Evolutionary conservation across 1,140 invertebrate genomes (phyloP).

Genomic region (Agrypnia vestita): DNA sequence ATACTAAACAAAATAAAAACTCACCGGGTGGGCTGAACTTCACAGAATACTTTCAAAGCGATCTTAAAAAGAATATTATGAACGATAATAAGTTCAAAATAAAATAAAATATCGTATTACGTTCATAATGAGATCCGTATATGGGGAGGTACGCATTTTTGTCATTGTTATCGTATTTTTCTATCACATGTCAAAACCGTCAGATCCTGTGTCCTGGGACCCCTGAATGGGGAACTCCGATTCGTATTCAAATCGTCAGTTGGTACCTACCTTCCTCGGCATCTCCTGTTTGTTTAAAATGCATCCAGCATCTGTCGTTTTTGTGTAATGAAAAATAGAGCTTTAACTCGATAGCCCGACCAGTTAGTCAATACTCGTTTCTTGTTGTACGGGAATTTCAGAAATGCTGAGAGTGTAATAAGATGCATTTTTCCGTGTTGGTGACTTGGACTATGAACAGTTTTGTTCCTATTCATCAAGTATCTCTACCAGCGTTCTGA

Average conservation of each 20-base stretch:
- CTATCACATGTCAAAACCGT: constrained; percentile 5
- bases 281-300: constrained; percentile 28
- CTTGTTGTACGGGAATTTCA: too few relatives aligned
- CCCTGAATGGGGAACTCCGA: constrained; percentile 9
- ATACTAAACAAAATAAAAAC: too few relatives aligned
- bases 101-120: constrained; percentile 26
- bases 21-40: too few relatives aligned
- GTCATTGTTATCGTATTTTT: constrained; percentile 20
- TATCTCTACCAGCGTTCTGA: neutral
- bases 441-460: neutral
- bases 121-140: neutral
- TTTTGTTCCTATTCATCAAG: neutral
- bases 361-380: too few relatives aligned
- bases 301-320: neutral
- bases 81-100: too few relatives aligned
- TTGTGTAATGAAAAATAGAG: constrained; percentile 1
- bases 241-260: constrained; percentile 35
- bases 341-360: neutral
- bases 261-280: too few relatives aligned
- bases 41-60: too few relatives aligned
- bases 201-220: neutral
- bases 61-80: too few relatives aligned
- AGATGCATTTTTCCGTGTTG: neutral
- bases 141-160: neutral
- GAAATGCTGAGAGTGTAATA: neutral